These are phyloP conservation scores for Panthera leo DNA, from an alignment of 2,113 vertebrate species.

Conservation along the genomic window DNA sequence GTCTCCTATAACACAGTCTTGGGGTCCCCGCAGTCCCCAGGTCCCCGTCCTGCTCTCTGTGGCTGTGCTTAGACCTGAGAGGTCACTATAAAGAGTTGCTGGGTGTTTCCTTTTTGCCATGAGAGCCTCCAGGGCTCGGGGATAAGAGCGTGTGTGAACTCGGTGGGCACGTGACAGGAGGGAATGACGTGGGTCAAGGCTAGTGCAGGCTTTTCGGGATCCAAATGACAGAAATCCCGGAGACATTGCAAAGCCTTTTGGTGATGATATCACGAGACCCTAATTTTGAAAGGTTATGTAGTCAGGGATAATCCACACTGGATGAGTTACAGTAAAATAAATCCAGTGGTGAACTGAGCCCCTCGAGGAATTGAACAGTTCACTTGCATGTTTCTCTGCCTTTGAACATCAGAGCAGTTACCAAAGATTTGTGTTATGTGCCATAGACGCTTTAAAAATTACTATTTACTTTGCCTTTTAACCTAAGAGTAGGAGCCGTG, in stretches of 20 bases:
- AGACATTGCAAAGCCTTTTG: neutral
- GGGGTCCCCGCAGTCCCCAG: neutral
- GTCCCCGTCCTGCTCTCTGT: neutral
- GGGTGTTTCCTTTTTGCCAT: too few species aligned
- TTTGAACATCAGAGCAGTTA: neutral
- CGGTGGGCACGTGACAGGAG: neutral
- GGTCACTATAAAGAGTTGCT: neutral
- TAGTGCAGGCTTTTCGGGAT: too few species aligned
- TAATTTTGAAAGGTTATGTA: neutral
- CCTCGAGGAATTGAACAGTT: neutral
- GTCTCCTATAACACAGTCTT: neutral
- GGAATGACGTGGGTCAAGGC: neutral
- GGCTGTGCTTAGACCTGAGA: neutral
- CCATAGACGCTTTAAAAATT: neutral
- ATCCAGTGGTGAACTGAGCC: accelerated
- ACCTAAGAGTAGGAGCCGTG: accelerated
- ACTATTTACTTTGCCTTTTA: too few species aligned
- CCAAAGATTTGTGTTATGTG: neutral
- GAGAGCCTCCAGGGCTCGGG: accelerated
- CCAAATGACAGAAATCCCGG: neutral
- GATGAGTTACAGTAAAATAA: neutral
- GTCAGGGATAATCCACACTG: accelerated
- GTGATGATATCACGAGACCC: neutral
- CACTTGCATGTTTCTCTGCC: accelerated
- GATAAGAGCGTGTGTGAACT: neutral